phyloP scores from a whole-genome alignment of 2,888 invertebrate species.

The Lysandra coridon region DNA sequence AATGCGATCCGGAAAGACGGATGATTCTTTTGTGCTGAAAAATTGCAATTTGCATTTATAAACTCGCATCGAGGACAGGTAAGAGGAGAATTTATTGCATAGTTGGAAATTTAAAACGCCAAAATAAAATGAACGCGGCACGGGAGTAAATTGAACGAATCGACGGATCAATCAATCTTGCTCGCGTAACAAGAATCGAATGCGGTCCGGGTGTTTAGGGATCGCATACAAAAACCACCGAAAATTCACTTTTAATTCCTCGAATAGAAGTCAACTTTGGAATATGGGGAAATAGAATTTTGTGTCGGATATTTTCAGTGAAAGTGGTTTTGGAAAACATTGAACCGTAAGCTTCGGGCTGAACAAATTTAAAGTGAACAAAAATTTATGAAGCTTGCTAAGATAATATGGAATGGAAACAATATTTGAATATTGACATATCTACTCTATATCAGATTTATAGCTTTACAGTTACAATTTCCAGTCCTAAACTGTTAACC shows the following conservation, averaged over 20 bases:
- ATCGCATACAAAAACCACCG: constrained; percentile 18
- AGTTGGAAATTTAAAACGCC: constrained; percentile 29
- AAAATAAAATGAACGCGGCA: constrained; percentile 29
- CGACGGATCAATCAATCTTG: constrained; percentile 30
- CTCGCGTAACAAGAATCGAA: constrained; percentile 25
- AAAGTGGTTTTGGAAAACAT: neutral
- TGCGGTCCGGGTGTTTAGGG: constrained; percentile 23
- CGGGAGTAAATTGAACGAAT: constrained; percentile 28
- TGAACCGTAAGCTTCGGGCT: neutral
- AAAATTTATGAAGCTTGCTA: neutral
- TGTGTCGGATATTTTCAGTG: neutral
- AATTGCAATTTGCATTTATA: constrained; percentile 40
- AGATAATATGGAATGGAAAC: neutral
- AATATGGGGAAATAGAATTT: constrained; percentile 1
- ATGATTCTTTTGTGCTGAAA: constrained; percentile 39
- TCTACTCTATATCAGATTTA: neutral
- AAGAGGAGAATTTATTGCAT: constrained; percentile 31
- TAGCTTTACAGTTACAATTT: neutral
- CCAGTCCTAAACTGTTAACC: neutral
- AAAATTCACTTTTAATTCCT: constrained; percentile 12
- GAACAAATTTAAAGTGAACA: neutral
- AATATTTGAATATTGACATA: neutral
- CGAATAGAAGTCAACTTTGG: constrained; percentile 1
- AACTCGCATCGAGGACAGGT: constrained; percentile 39
- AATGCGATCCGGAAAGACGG: constrained; percentile 38